These are phyloP conservation scores for Bergia sp. DNA, from an alignment of 92 coral and sea anemone genomes.

Conservation along the genomic window DNA sequence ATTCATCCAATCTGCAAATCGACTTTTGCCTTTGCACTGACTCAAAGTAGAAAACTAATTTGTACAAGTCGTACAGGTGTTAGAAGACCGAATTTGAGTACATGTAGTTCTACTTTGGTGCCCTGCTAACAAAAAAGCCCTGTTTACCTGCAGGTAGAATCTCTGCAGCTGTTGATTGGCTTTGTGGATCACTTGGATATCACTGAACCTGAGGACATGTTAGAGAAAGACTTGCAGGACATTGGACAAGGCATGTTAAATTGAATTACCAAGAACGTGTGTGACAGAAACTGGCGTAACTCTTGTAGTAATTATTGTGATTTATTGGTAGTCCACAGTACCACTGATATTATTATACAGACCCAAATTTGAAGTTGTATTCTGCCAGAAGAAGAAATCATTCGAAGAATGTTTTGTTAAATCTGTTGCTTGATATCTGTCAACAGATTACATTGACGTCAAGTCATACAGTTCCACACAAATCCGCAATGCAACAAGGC, in stretches of 20 bases:
- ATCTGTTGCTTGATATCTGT: not conserved
- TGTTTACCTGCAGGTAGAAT: slow-evolving; percentile 58
- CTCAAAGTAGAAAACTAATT: no score
- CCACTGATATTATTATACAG: not conserved
- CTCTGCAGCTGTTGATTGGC: slow-evolving; percentile 85
- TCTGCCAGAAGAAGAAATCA: not conserved
- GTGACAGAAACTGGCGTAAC: no score
- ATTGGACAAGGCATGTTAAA: slow-evolving; percentile 67
- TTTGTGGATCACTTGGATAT: slow-evolving; percentile 97
- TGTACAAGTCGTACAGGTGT: no score
- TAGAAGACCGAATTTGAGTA: no score
- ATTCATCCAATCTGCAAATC: no score
- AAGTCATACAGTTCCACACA: slow-evolving; percentile 78
- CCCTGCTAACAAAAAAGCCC: not conserved
- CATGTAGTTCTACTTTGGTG: not conserved
- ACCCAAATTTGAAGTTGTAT: not conserved
- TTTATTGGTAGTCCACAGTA: no score
- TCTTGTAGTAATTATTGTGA: no score
- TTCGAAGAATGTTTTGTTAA: not conserved
- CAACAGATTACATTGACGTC: slow-evolving; percentile 77
- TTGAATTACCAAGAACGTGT: no score
- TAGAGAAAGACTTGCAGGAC: slow-evolving; percentile 68
- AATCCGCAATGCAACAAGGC: slow-evolving; percentile 89
- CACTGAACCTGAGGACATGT: slow-evolving; percentile 85
- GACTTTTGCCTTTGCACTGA: no score